phyloP scores from a whole-genome alignment of 2,888 invertebrate species.

The Eupithecia insigniata region DNA sequence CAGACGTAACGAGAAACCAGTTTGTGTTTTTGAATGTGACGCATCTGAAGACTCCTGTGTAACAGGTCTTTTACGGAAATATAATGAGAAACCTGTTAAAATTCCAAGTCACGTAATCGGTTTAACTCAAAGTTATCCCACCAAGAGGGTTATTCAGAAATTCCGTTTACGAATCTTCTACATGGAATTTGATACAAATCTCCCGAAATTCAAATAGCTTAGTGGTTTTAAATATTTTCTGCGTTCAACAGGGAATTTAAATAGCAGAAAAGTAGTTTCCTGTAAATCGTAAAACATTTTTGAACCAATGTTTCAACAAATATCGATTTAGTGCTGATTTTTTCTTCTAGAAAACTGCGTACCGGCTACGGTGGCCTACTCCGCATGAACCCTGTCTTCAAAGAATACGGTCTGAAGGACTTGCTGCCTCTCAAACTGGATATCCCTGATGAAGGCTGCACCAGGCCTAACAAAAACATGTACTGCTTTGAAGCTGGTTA shows the following conservation, averaged over 20 bases:
- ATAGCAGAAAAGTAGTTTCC: no score
- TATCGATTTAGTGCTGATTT: no score
- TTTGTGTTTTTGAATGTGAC: conserved; percentile 12
- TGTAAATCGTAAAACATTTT: no score
- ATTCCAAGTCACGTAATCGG: conserved; percentile 23
- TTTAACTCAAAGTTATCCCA: not conserved
- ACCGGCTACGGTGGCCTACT: conserved; percentile 92
- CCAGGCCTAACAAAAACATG: conserved; percentile 94
- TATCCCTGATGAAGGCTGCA: conserved; percentile 96
- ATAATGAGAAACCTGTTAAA: conserved; percentile 20
- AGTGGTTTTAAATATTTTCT: no score
- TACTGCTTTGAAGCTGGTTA: conserved; percentile 96
- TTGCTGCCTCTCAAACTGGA: conserved; percentile 93
- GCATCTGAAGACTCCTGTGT: conserved; percentile 10
- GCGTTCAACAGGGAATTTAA: no score
- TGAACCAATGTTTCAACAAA: no score
- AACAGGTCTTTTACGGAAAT: conserved; percentile 28
- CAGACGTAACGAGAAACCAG: conserved; percentile 8
- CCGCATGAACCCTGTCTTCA: conserved; percentile 95
- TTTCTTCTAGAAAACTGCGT: conserved; percentile 88
- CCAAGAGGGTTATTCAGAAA: no score
- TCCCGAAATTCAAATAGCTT: no score
- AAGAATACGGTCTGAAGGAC: conserved; percentile 94
- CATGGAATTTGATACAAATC: no score
- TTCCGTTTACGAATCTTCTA: no score